A percentile compares a stretch with the other conserved stretches of the same genome.
These are phyloP conservation scores for Echeneis naucrates DNA, from an alignment of 2,797 vertebrate genomes.

Conservation along the genomic window DNA sequence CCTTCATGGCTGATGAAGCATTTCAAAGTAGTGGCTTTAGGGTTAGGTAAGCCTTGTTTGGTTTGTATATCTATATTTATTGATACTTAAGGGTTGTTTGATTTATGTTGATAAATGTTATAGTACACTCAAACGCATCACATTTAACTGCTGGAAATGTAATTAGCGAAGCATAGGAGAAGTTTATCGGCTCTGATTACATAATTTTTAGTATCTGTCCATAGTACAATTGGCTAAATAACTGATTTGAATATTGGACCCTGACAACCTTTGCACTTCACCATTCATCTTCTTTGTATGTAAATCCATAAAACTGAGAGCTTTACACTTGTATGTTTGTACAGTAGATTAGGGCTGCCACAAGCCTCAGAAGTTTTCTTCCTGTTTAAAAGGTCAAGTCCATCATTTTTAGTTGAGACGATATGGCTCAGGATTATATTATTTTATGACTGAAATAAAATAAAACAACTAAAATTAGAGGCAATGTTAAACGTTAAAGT, in stretches of 20 bases:
- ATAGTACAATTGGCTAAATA: background rate
- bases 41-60: too few relatives aligned
- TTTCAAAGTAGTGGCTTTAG: background rate
- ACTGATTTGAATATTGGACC: background rate
- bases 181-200: background rate
- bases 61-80: too few relatives aligned
- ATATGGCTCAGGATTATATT: too few relatives aligned
- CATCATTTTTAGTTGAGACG: background rate
- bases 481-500: too few relatives aligned
- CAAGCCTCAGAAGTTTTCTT: background rate
- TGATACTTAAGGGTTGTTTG: too few relatives aligned
- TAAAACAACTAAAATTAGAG: too few relatives aligned
- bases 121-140: too few relatives aligned
- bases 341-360: background rate
- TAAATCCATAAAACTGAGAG: conserved; percentile 26
- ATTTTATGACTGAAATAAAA: too few relatives aligned
- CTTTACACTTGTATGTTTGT: conserved; percentile 20
- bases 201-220: background rate
- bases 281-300: conserved; percentile 50
- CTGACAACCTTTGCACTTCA: conserved; percentile 28
- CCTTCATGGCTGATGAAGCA: background rate
- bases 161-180: background rate
- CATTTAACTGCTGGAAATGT: background rate
- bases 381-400: background rate
- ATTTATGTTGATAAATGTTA: too few relatives aligned